Evolutionary conservation across 2,888 invertebrate species (phyloP).

Genomic region (Sinotaia quadrata): DNA sequence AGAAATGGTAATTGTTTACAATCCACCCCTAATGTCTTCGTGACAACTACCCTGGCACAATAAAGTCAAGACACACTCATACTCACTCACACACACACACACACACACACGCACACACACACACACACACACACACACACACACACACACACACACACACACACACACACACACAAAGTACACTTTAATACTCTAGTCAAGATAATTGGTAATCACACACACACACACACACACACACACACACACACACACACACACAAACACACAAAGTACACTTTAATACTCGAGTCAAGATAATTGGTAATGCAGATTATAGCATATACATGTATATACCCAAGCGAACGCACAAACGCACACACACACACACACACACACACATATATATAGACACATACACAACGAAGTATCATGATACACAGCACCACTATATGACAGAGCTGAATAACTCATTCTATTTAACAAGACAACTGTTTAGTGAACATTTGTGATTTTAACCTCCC

Average conservation of each 20-base stretch:
- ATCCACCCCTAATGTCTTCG: no score
- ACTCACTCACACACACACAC: conserved; percentile 7
- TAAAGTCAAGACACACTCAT: not conserved
- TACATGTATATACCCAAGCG: no score
- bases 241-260: conserved; percentile 1
- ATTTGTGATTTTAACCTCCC: no score
- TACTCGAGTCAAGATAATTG: no score
- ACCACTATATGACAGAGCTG: no score
- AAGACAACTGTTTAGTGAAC: no score
- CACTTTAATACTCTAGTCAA: no score
- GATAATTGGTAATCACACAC: no score
- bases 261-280: not conserved
- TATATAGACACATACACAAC: not conserved
- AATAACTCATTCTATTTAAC: no score
- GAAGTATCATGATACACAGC: not conserved
- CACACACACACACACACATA: conserved; percentile 8
- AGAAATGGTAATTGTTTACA: no score
- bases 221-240: not conserved
- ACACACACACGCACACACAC: not conserved
- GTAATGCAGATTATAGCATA: no score
- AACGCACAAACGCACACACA: not conserved
- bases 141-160: not conserved
- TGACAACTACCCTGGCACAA: no score
- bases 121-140: not conserved
- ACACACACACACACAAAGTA: not conserved